phyloP scores from a whole-genome alignment of 2,113 vertebrate genomes.

The Amphilophus citrinellus region DNA sequence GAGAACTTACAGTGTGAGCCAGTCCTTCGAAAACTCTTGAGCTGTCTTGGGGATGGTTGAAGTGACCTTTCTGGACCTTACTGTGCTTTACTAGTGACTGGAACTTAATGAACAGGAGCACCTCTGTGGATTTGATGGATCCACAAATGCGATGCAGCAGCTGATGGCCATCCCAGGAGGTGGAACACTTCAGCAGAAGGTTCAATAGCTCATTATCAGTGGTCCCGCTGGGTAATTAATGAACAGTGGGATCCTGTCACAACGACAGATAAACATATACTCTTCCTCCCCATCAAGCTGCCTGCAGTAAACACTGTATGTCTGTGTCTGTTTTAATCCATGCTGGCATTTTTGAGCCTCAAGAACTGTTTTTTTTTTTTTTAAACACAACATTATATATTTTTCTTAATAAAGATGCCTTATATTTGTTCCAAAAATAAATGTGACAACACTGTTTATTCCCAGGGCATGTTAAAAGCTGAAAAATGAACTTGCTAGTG shows the following conservation, averaged over 20 bases:
- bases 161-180: conserved; percentile 75
- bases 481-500: background rate
- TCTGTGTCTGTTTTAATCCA: background rate
- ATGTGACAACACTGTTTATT: background rate
- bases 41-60: conserved; percentile 25
- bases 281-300: conserved; percentile 39
- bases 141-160: conserved; percentile 56
- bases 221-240: conserved; percentile 81
- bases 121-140: conserved; percentile 71
- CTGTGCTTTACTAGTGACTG: conserved; percentile 54
- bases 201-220: conserved; percentile 85
- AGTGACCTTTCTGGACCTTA: conserved; percentile 78
- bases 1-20: conserved; percentile 27
- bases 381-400: background rate
- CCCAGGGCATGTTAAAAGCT: background rate
- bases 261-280: conserved; percentile 73
- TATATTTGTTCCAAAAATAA: conserved; percentile 3
- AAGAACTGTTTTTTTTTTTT: background rate
- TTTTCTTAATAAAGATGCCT: background rate
- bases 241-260: conserved; percentile 75
- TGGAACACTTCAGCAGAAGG: conserved; percentile 58
- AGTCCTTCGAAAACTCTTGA: conserved; percentile 31
- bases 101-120: conserved; percentile 70
- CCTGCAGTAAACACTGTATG: background rate
- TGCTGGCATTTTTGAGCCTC: background rate